Percentiles rank a stretch among this genome's conserved stretches.
phyloP scores from a whole-genome alignment of 30 jellyfish, hydroid and myxozoan genomes.

The Hydractinia echinata region DNA sequence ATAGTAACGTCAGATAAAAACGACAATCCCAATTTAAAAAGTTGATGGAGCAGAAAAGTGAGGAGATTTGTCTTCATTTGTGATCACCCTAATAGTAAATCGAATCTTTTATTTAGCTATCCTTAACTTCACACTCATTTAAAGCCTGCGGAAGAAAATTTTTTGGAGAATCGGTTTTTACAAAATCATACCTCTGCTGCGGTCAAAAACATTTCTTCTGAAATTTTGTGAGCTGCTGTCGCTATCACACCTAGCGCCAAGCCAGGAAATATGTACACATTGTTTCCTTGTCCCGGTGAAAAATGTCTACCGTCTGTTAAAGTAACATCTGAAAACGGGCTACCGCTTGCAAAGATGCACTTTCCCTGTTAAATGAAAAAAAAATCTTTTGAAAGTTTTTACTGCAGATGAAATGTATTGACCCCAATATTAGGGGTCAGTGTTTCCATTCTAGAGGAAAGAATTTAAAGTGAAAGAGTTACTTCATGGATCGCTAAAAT shows the following conservation, averaged over 20 bases:
- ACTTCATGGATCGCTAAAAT: no score
- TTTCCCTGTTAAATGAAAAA: slow-evolving; percentile 44
- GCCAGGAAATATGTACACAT: slow-evolving; percentile 94
- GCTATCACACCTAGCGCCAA: slow-evolving; percentile 92
- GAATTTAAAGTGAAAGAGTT: no score
- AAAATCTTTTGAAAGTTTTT: background rate
- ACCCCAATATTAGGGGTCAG: background rate
- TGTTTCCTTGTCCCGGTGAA: slow-evolving; percentile 97
- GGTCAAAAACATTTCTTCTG: slow-evolving; percentile 86
- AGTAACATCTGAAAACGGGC: slow-evolving; percentile 85
- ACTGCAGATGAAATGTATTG: background rate
- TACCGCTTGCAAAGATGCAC: slow-evolving; percentile 94
- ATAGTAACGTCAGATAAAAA: background rate
- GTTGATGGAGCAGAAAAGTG: background rate
- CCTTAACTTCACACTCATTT: background rate
- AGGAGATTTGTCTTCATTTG: background rate
- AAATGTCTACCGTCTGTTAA: slow-evolving; percentile 66
- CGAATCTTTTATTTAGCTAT: background rate
- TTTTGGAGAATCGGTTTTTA: background rate
- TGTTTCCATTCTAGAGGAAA: background rate
- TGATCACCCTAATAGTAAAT: background rate
- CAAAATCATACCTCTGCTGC: slow-evolving; percentile 80
- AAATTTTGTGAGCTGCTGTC: slow-evolving; percentile 49
- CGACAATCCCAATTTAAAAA: background rate
- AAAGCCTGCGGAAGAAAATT: background rate